These are phyloP conservation scores for Rafetus swinhoei DNA, from an alignment of 2,113 vertebrate species.

Conservation along the genomic window DNA sequence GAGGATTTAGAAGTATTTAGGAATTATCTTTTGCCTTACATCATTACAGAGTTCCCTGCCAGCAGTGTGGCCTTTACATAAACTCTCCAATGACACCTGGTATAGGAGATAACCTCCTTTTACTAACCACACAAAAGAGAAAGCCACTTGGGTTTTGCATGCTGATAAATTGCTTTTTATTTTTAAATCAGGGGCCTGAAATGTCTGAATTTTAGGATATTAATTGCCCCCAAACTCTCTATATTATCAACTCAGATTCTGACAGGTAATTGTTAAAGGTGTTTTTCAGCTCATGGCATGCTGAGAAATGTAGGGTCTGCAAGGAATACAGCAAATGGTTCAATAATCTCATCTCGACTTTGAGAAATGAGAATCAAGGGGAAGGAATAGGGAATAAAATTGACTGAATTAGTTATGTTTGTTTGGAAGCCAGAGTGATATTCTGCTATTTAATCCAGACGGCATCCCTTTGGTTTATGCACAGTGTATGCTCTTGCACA, in stretches of 20 bases:
- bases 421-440: slow-evolving; percentile 11
- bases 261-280: slow-evolving; percentile 34
- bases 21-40: neutral
- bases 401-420: neutral
- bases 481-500: neutral
- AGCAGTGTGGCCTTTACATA: neutral
- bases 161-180: slow-evolving; percentile 46
- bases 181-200: slow-evolving; percentile 36
- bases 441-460: slow-evolving; percentile 6
- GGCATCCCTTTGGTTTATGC: neutral
- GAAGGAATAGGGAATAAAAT: slow-evolving; percentile 5
- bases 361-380: slow-evolving; percentile 56
- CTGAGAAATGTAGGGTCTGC: slow-evolving; percentile 24
- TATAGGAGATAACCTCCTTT: slow-evolving; percentile 17
- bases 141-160: slow-evolving; percentile 29
- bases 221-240: slow-evolving; percentile 53
- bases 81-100: neutral
- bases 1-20: neutral
- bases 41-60: rapidly evolving
- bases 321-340: neutral
- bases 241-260: slow-evolving; percentile 43
- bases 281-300: neutral
- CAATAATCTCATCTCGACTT: slow-evolving; percentile 64
- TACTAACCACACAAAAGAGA: neutral
- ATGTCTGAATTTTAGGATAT: slow-evolving; percentile 46